Percentiles rank a stretch among this genome's conserved stretches.
These are phyloP conservation scores for Loxodonta africana DNA, from an alignment of 2,113 vertebrate species.

Conservation along the genomic window DNA sequence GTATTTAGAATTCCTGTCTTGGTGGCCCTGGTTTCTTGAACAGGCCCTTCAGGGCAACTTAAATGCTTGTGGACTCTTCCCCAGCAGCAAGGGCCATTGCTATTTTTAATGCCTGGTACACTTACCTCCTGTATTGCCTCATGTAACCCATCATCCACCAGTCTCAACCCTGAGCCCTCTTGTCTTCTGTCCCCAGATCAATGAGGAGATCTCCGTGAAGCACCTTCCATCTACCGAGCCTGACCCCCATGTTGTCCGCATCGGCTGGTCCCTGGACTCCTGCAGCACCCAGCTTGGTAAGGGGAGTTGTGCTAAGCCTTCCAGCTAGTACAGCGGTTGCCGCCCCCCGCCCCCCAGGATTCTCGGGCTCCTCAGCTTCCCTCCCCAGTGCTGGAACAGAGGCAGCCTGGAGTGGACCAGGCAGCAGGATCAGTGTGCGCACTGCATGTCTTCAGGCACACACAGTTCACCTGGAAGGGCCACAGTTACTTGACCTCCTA, in stretches of 20 bases:
- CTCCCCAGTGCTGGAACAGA: not conserved
- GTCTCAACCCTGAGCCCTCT: not conserved
- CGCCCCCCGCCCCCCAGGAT: conserved; percentile 17
- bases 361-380: not conserved
- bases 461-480: not conserved
- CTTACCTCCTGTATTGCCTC: not conserved
- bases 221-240: conserved; percentile 94
- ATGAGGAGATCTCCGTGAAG: conserved; percentile 95
- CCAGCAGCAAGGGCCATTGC: not conserved
- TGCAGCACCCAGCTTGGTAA: conserved; percentile 95
- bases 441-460: not conserved
- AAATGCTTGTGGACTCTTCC: not conserved
- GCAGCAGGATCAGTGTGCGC: not conserved
- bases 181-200: conserved; percentile 88
- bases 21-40: not conserved
- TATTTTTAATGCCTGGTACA: not conserved
- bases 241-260: conserved; percentile 94
- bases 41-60: not conserved
- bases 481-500: not conserved
- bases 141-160: not conserved
- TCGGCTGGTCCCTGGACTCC: conserved; percentile 95
- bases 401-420: not conserved
- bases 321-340: not conserved
- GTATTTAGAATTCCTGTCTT: not conserved
- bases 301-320: conserved; percentile 44